Evolutionary conservation across 2,113 vertebrate species (phyloP).

Genomic region (Synodontis membranacea): DNA sequence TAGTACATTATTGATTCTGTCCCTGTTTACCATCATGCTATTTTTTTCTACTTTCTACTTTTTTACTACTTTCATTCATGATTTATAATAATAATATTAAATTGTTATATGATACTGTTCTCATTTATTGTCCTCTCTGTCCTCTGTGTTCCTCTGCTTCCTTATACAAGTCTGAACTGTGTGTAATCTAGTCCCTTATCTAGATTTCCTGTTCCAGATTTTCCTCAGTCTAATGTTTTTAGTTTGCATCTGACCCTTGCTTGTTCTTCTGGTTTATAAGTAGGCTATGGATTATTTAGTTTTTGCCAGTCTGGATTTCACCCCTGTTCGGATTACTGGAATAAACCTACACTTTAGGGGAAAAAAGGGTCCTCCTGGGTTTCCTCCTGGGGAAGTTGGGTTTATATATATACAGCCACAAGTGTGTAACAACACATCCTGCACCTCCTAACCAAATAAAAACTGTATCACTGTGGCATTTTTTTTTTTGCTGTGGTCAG

Average conservation of each 20-base stretch:
- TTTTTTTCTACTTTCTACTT: too few species aligned
- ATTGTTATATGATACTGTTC: too few species aligned
- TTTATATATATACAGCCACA: neutral
- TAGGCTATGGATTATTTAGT: neutral
- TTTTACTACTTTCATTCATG: too few species aligned
- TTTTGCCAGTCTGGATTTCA: neutral
- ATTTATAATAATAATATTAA: too few species aligned
- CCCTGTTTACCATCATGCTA: too few species aligned
- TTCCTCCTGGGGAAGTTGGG: neutral
- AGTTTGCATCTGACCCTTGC: neutral
- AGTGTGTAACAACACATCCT: neutral
- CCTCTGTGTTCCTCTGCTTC: neutral
- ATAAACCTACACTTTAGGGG: too few species aligned
- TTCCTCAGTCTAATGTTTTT: neutral
- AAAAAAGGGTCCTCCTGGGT: too few species aligned
- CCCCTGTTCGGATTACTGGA: too few species aligned
- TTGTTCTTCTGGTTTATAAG: neutral
- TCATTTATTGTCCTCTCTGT: too few species aligned
- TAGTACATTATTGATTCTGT: conserved; percentile 4
- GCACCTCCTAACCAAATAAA: neutral
- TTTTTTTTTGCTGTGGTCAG: conserved; percentile 56
- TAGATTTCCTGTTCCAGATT: neutral
- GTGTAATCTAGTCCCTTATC: neutral
- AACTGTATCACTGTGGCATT: neutral
- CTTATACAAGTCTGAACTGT: neutral